phyloP scores from a whole-genome alignment of 2,797 vertebrate genomes.

The Clarias pachynema region DNA sequence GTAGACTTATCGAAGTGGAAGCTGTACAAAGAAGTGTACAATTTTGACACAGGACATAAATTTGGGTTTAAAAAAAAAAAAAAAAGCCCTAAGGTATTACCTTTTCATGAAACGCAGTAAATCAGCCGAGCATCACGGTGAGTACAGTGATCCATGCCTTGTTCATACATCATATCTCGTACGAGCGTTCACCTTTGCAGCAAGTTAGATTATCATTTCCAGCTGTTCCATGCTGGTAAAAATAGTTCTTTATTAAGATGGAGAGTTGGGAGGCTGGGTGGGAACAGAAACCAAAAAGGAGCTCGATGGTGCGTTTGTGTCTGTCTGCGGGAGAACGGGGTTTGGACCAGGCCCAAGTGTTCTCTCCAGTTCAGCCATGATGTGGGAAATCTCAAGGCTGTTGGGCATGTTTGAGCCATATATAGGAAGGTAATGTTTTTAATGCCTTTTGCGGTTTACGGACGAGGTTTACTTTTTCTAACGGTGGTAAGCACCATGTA shows the following conservation, averaged over 20 bases:
- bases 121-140: slow-evolving; percentile 25
- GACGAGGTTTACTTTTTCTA: not conserved
- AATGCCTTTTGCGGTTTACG: slow-evolving; percentile 45
- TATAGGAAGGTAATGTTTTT: slow-evolving; percentile 44
- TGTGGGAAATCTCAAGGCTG: slow-evolving; percentile 40
- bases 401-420: slow-evolving; percentile 29
- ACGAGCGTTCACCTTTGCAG: slow-evolving; percentile 44
- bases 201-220: slow-evolving; percentile 61
- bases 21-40: not conserved
- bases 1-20: not conserved
- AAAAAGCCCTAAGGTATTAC: slow-evolving; percentile 26
- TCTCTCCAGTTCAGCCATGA: slow-evolving; percentile 34
- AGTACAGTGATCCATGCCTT: slow-evolving; percentile 63
- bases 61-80: not conserved
- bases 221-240: slow-evolving; percentile 68
- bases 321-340: slow-evolving; percentile 42
- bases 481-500: not conserved
- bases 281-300: slow-evolving; percentile 44
- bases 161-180: slow-evolving; percentile 50
- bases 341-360: slow-evolving; percentile 45
- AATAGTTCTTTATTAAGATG: slow-evolving; percentile 63
- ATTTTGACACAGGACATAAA: not conserved
- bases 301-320: slow-evolving; percentile 43
- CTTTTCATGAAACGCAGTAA: slow-evolving; percentile 25
- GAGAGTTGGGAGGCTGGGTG: slow-evolving; percentile 32